Evolutionary conservation across 2,888 invertebrate species (phyloP), one percentile per base, ranked within the genome.

Genomic region (Sialis fuliginosa): DNA sequence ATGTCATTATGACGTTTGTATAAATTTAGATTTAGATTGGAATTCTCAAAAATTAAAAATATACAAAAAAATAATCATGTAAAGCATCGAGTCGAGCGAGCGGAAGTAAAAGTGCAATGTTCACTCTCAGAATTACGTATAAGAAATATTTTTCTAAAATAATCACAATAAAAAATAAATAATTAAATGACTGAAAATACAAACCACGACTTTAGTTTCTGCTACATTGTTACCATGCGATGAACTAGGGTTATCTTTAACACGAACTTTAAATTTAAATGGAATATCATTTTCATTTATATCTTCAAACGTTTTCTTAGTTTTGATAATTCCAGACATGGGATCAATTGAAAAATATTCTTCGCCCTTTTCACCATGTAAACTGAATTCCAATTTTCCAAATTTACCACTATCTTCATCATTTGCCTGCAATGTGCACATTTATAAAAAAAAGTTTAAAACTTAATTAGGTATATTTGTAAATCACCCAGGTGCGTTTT

Each of bases 371-470:
- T 50, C 51, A 42, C 64, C 65, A 6, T 58, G 52, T 42, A 70
- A 51, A 39, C 58, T 72, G 62, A 88, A 93, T 52, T 78, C 77
- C 22, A 93, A 67, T 57, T 78, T 78, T 2, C 91, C 91, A 60
- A 75, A 86, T 52, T 79, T 78, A 1, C 88, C 88, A 47, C 85
- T 83, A 60, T 95, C 93, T 53, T 75, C 75, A 63, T 95, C 93
- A 53, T 79, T 78, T 0, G 93, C 92, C 73, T 85, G 50, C 44
- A 55, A 54, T 49, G 8, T 34, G 35, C 6, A 35, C 9, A 12
- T 44, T 22, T 31, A 34, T 12, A 44, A 44, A 49, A 42, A 37
- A 45, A 22, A 22, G 22, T 22, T 22, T 22, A 22, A 22, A 22
- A 22, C 22, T 22, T 22, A 22, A 22, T 2, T 22, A 22, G 22